Evolutionary conservation across 2,888 invertebrate genomes (phyloP).

Genomic region (Anarsia innoxiella): DNA sequence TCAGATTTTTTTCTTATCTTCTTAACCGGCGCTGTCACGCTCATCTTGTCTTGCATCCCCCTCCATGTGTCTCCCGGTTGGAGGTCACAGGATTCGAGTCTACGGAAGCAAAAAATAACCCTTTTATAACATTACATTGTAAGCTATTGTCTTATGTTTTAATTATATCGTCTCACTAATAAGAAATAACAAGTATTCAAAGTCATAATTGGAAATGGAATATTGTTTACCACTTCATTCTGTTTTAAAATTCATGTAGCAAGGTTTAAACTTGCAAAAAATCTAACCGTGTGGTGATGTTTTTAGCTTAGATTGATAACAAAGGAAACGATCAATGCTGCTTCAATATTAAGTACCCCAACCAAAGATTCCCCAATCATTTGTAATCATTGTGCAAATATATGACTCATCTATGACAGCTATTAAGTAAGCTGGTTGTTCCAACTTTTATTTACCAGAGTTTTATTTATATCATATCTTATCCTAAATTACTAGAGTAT

Average conservation of each 20-base stretch:
- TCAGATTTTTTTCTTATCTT: constrained; percentile 83
- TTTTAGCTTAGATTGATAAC: too few relatives aligned
- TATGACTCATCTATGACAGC: constrained; percentile 40
- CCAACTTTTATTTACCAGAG: background rate
- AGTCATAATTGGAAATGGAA: too few relatives aligned
- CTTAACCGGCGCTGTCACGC: constrained; percentile 80
- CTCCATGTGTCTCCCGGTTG: constrained; percentile 80
- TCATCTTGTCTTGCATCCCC: constrained; percentile 91
- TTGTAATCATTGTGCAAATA: constrained; percentile 29
- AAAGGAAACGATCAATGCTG: too few relatives aligned
- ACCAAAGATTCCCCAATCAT: too few relatives aligned
- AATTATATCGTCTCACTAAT: too few relatives aligned
- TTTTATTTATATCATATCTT: background rate
- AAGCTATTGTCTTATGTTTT: too few relatives aligned
- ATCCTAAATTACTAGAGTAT: background rate
- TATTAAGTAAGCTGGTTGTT: constrained; percentile 25
- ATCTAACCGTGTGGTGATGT: too few relatives aligned
- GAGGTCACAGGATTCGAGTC: constrained; percentile 94
- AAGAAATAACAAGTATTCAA: too few relatives aligned
- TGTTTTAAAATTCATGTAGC: too few relatives aligned
- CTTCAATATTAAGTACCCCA: too few relatives aligned
- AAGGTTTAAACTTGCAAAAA: too few relatives aligned
- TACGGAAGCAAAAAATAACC: constrained; percentile 76
- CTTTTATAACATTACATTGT: constrained; percentile 34
- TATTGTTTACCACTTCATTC: too few relatives aligned